These are phyloP conservation scores for Speoplatyrhinus poulsoni DNA, from an alignment of 2,113 vertebrate genomes.

Conservation along the genomic window DNA sequence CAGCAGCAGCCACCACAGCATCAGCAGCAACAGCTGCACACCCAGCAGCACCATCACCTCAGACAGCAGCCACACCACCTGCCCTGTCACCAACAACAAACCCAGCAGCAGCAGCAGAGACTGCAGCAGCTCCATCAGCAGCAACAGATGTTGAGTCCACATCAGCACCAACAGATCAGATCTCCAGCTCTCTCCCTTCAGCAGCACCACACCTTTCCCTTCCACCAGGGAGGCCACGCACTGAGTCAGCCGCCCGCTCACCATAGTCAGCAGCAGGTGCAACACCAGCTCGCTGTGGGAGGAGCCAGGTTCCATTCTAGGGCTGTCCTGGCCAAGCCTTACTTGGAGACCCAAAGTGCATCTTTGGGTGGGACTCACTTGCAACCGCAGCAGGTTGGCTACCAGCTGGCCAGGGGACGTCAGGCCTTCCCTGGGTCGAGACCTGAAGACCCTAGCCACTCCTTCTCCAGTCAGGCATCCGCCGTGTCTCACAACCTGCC, in stretches of 20 bases:
- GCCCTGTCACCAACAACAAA: slow-evolving; percentile 57
- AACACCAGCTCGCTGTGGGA: slow-evolving; percentile 56
- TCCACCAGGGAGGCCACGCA: slow-evolving; percentile 81
- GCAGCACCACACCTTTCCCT: slow-evolving; percentile 87
- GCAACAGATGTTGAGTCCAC: slow-evolving; percentile 69
- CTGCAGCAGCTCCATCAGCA: slow-evolving; percentile 68
- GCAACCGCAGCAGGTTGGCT: slow-evolving; percentile 73
- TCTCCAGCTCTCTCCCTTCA: slow-evolving; percentile 85
- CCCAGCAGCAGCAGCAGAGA: slow-evolving; percentile 61
- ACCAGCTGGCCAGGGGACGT: slow-evolving; percentile 72
- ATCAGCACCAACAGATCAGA: slow-evolving; percentile 81
- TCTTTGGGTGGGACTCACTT: slow-evolving; percentile 65
- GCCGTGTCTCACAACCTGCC: slow-evolving; percentile 82
- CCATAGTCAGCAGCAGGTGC: slow-evolving; percentile 52
- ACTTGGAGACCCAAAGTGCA: slow-evolving; percentile 78
- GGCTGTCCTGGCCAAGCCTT: slow-evolving; percentile 81
- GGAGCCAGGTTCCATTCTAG: slow-evolving; percentile 73
- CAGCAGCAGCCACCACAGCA: slow-evolving; percentile 65
- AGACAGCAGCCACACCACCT: slow-evolving; percentile 57
- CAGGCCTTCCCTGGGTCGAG: slow-evolving; percentile 80
- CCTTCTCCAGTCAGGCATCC: slow-evolving; percentile 77
- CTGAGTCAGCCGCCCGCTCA: slow-evolving; percentile 78
- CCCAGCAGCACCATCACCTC: slow-evolving; percentile 71
- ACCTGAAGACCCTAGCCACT: slow-evolving; percentile 74
- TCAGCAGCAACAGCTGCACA: slow-evolving; percentile 67